phyloP scores from a whole-genome alignment of 2,113 vertebrate genomes.

The Trochalopteron elliotii region DNA sequence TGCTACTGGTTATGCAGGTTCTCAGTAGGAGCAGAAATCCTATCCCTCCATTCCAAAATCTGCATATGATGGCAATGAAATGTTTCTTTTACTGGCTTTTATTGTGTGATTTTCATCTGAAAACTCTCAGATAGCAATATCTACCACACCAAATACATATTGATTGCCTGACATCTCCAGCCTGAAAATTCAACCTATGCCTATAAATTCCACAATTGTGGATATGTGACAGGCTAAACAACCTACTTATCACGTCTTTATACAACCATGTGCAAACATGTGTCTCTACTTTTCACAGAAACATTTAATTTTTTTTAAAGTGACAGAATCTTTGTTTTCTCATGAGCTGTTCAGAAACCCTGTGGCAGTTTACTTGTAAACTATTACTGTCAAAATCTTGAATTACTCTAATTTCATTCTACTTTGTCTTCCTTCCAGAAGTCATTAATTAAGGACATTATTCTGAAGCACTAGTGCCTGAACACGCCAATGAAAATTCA shows the following conservation, averaged over 20 bases:
- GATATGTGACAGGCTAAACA: not conserved
- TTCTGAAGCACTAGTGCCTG: not conserved
- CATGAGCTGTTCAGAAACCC: not conserved
- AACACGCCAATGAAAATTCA: not conserved
- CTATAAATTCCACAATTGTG: not conserved
- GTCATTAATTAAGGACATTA: constrained; percentile 27
- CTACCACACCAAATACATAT: not conserved
- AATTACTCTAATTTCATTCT: constrained; percentile 4
- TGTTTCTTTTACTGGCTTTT: not conserved
- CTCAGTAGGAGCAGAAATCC: not conserved
- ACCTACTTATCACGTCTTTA: not conserved
- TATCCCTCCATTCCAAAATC: not conserved
- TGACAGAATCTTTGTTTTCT: not conserved
- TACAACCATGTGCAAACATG: not conserved
- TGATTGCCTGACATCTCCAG: not conserved
- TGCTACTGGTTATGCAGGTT: not conserved
- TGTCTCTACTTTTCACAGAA: not conserved
- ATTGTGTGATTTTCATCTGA: not conserved
- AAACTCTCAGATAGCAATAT: not conserved
- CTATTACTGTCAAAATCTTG: constrained; percentile 2
- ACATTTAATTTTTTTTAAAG: not conserved
- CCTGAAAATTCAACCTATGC: not conserved
- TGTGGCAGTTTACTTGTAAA: not conserved
- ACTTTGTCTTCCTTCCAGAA: constrained; percentile 11
- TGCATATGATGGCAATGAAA: not conserved